Evolutionary conservation across 2,888 invertebrate genomes (phyloP), one percentile per base, ranked within the genome.

Genomic region (Nowickia ferox): DNA sequence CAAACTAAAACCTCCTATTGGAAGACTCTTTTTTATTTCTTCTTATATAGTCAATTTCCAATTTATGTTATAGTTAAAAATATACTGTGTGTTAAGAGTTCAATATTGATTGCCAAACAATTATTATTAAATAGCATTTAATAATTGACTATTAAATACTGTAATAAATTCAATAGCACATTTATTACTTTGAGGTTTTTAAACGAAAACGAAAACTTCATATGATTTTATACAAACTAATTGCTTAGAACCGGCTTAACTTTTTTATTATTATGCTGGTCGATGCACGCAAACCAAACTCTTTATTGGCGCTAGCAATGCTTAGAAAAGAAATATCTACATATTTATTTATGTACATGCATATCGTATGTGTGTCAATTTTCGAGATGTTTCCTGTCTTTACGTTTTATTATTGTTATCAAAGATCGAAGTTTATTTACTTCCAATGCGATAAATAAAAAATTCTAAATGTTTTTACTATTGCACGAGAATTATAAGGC

Each of bases 241-340:
- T 44, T 30, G 42, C n/a, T 46, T 57, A 5, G 19, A 57, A 46
- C 76, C 76, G 76, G 76, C 57, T 46, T 53, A 30, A 53, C n/a
- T 30, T 44, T 55, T 0, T 65, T 53, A n/a, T 76, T 55, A 11
- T 65, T 22, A 22, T 22, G 11, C 46, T 46, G 4, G 5, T 38
- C 76, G 5, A 19, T 55, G 55, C 76, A 76, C 55, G 46, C 53
- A 76, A 66, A 9, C 46, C 53, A 66, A 66, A 9, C 46, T 46
- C 19, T 46, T 15, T 42, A 42, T n/a, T n/a, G n/a, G n/a, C 15
- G 42, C 53, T 17, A 22, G 1, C 15, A 30, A 30, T 6, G 30
- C 6, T 30, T 30, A 30, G 2, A 30, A 30, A 30, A 5, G 30
- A 30, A 30, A 30, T 30, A 30, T 6, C 0, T 30, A 30, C 6